phyloP scores from a whole-genome alignment of 2,888 invertebrate genomes.

The Achlya flavicornis region DNA sequence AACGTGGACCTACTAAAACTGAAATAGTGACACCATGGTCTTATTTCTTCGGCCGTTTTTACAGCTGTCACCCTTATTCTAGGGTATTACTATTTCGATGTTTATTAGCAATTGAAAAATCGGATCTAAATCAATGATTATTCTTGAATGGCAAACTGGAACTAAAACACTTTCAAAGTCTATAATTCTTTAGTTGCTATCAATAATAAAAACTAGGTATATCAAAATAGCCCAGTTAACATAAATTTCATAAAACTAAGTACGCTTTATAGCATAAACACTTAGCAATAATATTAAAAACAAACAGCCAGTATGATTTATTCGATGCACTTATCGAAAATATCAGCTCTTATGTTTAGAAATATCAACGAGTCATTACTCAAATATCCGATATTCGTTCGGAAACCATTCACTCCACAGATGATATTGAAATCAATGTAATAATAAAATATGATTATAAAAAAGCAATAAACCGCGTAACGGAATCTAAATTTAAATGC shows the following conservation, averaged over 20 bases:
- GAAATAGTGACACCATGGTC: too few species aligned
- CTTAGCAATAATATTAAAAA: constrained; percentile 17
- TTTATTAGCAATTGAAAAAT: too few species aligned
- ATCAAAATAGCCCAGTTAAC: constrained; percentile 8
- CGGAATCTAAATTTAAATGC: constrained; percentile 70
- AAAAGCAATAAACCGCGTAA: constrained; percentile 70
- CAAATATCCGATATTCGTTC: constrained; percentile 35
- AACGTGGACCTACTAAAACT: too few species aligned
- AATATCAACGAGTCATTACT: constrained; percentile 63
- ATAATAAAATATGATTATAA: constrained; percentile 74
- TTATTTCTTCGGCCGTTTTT: too few species aligned
- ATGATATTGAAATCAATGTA: constrained; percentile 50
- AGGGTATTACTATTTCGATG: too few species aligned
- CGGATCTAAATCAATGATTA: too few species aligned
- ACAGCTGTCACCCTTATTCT: too few species aligned
- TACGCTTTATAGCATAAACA: background rate
- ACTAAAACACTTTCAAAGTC: too few species aligned
- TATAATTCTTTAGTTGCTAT: too few species aligned
- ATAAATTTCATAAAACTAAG: background rate
- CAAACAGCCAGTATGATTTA: constrained; percentile 43
- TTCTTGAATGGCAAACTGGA: too few species aligned
- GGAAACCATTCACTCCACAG: constrained; percentile 2
- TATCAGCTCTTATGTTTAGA: constrained; percentile 33
- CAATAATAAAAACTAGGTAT: background rate
- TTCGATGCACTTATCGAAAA: constrained; percentile 39